Evolutionary conservation across 1,140 invertebrate genomes (phyloP).

Genomic region (Heterodera carotae): DNA sequence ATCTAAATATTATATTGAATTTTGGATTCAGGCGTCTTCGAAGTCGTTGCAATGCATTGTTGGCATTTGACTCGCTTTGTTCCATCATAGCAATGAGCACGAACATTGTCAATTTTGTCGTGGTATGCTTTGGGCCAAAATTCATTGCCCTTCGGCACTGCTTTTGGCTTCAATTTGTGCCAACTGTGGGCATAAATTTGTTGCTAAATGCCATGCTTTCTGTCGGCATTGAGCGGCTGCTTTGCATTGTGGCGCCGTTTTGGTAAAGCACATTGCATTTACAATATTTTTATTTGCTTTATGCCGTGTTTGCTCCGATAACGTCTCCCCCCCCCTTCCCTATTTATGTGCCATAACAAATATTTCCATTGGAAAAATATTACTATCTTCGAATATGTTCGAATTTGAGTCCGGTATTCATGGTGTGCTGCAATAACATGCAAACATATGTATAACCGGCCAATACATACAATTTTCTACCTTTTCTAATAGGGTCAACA

Average conservation of each 20-base stretch:
- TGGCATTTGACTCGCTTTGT: not conserved
- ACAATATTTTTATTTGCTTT: no score
- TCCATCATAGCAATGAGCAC: not conserved
- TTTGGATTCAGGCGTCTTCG: not conserved
- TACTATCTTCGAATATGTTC: no score
- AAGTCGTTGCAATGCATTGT: not conserved
- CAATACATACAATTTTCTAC: no score
- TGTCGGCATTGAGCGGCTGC: slow-evolving; percentile 18
- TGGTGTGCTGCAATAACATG: no score
- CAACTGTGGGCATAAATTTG: slow-evolving; percentile 17
- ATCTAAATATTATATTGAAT: no score
- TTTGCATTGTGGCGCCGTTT: slow-evolving; percentile 8
- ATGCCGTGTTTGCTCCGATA: no score
- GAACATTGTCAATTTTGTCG: not conserved
- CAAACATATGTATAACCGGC: no score
- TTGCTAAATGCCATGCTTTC: slow-evolving; percentile 10
- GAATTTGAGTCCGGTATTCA: no score
- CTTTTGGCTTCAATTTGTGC: slow-evolving; percentile 28
- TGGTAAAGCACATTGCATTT: not conserved
- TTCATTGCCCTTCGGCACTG: slow-evolving; percentile 11
- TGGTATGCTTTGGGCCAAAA: not conserved
- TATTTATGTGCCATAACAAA: no score
- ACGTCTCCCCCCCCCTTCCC: no score
- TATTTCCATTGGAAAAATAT: no score
- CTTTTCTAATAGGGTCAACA: not conserved